Evolutionary conservation across 2,888 invertebrate species (phyloP).

Genomic region (Philereme transversata): DNA sequence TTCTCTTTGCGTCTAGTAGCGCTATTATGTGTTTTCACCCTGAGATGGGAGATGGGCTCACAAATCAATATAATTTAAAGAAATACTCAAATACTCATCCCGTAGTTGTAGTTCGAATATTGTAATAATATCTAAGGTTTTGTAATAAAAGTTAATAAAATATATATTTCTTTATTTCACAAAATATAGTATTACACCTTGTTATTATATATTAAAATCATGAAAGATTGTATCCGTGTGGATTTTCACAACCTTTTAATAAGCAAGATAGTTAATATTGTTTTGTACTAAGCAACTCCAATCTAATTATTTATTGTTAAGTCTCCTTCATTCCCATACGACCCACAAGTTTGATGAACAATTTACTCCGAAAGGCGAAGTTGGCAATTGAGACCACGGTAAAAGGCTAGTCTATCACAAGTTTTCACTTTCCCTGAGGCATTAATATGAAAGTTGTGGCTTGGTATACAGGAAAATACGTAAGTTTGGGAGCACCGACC

Average conservation of each 20-base stretch:
- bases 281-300: background rate
- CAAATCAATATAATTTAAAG: background rate
- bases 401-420: slow-evolving; percentile 28
- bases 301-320: slow-evolving; percentile 25
- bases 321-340: slow-evolving; percentile 28
- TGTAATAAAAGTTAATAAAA: slow-evolving; percentile 17
- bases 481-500: slow-evolving; percentile 21
- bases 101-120: slow-evolving; percentile 16
- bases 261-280: too few species aligned
- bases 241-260: too few species aligned
- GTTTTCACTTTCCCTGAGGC: slow-evolving; percentile 30
- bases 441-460: slow-evolving; percentile 30
- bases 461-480: slow-evolving; percentile 17
- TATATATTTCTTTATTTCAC: background rate
- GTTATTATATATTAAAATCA: too few species aligned
- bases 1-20: slow-evolving; percentile 2
- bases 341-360: slow-evolving; percentile 25
- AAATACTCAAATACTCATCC: slow-evolving; percentile 1
- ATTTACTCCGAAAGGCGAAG: slow-evolving; percentile 21
- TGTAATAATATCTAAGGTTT: slow-evolving; percentile 16
- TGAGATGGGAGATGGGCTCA: background rate
- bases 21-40: slow-evolving; percentile 4
- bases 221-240: too few species aligned
- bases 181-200: background rate
- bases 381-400: slow-evolving; percentile 23